These are phyloP conservation scores for Otus sunia DNA, from an alignment of 2,113 vertebrate species.

Conservation along the genomic window DNA sequence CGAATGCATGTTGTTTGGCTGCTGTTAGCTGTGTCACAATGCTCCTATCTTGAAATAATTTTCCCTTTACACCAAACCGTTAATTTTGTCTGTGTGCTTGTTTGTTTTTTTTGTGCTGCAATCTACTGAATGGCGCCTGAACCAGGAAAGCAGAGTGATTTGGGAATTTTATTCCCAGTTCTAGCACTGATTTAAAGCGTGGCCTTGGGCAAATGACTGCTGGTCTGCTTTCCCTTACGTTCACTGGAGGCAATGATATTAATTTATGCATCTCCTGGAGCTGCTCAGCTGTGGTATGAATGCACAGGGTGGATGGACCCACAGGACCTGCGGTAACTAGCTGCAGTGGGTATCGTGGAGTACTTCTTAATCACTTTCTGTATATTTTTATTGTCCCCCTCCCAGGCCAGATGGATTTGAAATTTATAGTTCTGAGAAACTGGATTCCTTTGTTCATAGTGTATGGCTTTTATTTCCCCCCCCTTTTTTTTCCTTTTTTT, in stretches of 20 bases:
- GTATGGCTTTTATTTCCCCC: background rate
- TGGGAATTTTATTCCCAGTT: conserved; percentile 16
- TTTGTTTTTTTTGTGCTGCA: background rate
- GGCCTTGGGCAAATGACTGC: background rate
- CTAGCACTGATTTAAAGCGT: background rate
- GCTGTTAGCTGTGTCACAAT: background rate
- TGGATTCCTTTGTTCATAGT: conserved; percentile 55
- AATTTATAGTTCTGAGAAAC: conserved; percentile 70
- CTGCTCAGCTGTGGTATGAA: background rate
- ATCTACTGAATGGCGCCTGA: background rate
- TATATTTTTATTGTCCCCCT: conserved; percentile 10
- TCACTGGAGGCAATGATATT: background rate
- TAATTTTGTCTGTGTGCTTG: background rate
- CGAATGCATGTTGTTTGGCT: background rate
- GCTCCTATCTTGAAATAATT: background rate
- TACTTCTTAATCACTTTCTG: conserved; percentile 33
- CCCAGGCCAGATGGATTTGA: conserved; percentile 34
- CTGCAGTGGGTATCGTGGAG: background rate
- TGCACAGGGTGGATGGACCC: background rate
- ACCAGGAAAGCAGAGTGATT: background rate
- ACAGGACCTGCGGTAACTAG: background rate
- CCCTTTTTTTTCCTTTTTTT: background rate
- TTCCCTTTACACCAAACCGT: background rate
- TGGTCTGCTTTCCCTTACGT: background rate
- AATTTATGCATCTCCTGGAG: conserved; percentile 1